Conservation (phyloP, 2,888 invertebrate species). For the Napeogenes inachia region DNA sequence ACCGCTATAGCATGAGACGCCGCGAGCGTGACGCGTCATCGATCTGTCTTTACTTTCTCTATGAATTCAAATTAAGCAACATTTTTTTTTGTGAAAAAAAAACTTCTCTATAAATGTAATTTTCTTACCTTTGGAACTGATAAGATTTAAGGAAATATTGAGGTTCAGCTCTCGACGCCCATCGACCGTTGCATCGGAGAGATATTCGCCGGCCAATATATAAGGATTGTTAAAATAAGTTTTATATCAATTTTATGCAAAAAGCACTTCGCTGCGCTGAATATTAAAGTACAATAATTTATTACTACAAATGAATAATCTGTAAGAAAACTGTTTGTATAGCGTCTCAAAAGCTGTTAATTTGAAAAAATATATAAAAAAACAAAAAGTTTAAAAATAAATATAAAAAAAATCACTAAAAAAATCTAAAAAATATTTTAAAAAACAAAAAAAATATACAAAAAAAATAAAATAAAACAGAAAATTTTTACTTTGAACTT, state of each 20-base stretch:
- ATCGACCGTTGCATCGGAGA: conserved; percentile 37
- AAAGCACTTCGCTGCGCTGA: conserved; percentile 60
- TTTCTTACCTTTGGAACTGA: background rate
- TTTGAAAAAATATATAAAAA: conserved; percentile 51
- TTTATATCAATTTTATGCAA: conserved; percentile 71
- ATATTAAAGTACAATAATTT: conserved; percentile 34
- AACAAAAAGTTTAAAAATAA: conserved; percentile 42
- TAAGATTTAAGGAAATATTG: background rate
- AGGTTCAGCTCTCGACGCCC: conserved; percentile 22
- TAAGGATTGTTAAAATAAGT: conserved; percentile 55
- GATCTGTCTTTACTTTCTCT: no score
- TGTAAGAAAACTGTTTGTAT: conserved; percentile 68
- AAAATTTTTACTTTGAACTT: conserved; percentile 35
- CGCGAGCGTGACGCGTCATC: background rate
- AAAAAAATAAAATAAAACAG: conserved; percentile 39
- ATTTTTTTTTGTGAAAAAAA: no score
- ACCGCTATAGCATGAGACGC: background rate
- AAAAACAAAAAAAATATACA: conserved; percentile 29
- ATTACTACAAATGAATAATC: conserved; percentile 42
- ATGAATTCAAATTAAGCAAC: no score
- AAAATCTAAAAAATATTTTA: conserved; percentile 34
- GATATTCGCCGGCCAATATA: conserved; percentile 51
- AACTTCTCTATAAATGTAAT: no score
- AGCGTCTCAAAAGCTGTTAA: conserved; percentile 65
- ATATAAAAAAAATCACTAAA: conserved; percentile 37